Conservation (phyloP, 64 coral and sea anemone genomes). For the Dendronephthya gigantea region DNA sequence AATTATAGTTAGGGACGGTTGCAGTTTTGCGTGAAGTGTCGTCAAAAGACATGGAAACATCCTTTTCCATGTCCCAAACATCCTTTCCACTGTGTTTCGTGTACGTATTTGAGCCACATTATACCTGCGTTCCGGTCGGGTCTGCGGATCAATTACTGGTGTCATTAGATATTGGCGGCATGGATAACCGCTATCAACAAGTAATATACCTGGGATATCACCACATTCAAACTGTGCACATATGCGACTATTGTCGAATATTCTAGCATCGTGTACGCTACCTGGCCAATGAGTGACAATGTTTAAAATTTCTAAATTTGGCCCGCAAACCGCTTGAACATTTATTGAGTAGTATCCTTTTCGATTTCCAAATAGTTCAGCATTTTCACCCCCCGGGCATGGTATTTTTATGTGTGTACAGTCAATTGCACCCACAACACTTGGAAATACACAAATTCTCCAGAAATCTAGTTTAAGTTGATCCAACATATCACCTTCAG, state of each 20-base stretch:
- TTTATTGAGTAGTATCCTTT: neutral
- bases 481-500: neutral
- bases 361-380: neutral
- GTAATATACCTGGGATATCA: neutral
- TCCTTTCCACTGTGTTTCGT: neutral
- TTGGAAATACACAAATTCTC: neutral
- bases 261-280: neutral
- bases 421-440: slow-evolving; percentile 11
- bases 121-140: neutral
- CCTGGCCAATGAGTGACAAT: neutral
- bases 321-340: neutral
- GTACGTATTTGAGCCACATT: neutral
- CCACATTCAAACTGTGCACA: neutral
- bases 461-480: neutral
- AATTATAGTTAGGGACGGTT: no score
- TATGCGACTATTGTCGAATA: neutral
- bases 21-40: no score
- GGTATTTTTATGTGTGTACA: slow-evolving; percentile 1
- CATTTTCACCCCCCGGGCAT: neutral
- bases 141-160: neutral
- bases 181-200: slow-evolving; percentile 1
- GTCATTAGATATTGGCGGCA: slow-evolving; percentile 4
- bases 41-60: neutral
- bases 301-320: slow-evolving; percentile 10
- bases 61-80: neutral